A percentile compares a stretch with the other conserved stretches of the same genome.
phyloP scores from a whole-genome alignment of 2,888 invertebrate genomes.

The Glyphotaelius pellucidus region DNA sequence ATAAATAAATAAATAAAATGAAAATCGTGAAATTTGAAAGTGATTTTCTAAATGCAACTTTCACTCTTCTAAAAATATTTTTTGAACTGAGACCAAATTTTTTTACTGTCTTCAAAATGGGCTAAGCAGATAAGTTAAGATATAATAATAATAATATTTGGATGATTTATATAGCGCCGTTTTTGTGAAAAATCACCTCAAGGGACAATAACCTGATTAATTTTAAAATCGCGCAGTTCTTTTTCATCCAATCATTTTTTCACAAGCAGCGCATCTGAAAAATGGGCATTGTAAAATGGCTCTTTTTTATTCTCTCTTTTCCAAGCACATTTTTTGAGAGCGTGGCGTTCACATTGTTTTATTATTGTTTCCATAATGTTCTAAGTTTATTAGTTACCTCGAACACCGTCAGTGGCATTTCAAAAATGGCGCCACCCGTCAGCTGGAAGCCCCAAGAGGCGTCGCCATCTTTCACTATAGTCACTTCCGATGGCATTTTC shows the following conservation, averaged over 20 bases:
- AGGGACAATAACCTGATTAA: too few species aligned
- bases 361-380: not conserved
- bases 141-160: too few species aligned
- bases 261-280: not conserved
- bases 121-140: too few species aligned
- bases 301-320: not conserved
- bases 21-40: too few species aligned
- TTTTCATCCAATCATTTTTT: too few species aligned
- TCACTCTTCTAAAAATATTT: too few species aligned
- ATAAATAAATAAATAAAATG: too few species aligned
- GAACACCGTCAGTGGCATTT: constrained; percentile 74
- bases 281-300: not conserved
- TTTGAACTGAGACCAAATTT: too few species aligned
- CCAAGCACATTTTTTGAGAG: not conserved
- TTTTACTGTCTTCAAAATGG: too few species aligned
- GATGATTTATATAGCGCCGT: too few species aligned
- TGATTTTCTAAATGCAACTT: not conserved
- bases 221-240: not conserved
- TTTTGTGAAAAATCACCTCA: too few species aligned
- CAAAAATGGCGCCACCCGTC: constrained; percentile 73
- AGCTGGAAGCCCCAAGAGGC: constrained; percentile 73
- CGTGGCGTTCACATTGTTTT: not conserved
- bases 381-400: constrained; percentile 69
- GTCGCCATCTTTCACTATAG: constrained; percentile 56
- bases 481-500: constrained; percentile 64